Base-by-base conservation (phyloP, 2,797 vertebrate species). In the Xenentodon cancila region DNA sequence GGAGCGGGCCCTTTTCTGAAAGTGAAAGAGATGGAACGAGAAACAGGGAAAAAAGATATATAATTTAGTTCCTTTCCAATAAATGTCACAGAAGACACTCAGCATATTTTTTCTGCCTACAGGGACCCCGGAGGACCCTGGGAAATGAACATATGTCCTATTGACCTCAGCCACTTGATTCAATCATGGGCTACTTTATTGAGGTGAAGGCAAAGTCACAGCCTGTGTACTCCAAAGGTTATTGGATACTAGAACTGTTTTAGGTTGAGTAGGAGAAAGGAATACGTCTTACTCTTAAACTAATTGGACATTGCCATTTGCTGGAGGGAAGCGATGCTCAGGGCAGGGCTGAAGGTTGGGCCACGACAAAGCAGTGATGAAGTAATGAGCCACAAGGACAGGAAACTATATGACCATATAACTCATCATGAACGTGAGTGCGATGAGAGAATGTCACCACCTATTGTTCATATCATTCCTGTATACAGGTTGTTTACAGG, bases 71-170 rank as follows among this genome's bases (percentile, higher is more conserved):
- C 84, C 68, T 59, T 61, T 80, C 82, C 82, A 87, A 91, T 91
- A 91, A 91, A 91, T 91, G 90, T 89, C 91, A 91, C 76, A 46
- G 83, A 82, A 84, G 86, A 91, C 90, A 89, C 86, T 86, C 88
- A 89, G 84, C 87, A 88, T 88, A 88, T 88, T 88, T 88, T 82
- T 76, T 45, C 77, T 73, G 80, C 87, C 80, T 64, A 45, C 64
- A 56, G 87, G 55, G 82, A 87, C 82, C 86, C 84, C 74, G 18
- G 84, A 75, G 84, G 85, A 86, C 84, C 84, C 87, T 82, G 87
- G 89, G 86, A 92, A 93, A 92, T 90, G 90, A 92, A 87, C 89
- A 92, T 77, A 84, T 91, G 91, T 91, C 89, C 90, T 92, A 80
- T 90, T 92, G 90, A 93, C 91, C 91, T 88, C 82, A 68, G 72